Evolutionary conservation across 2,888 invertebrate genomes (phyloP).

Genomic region (Drosophila melanocephala): DNA sequence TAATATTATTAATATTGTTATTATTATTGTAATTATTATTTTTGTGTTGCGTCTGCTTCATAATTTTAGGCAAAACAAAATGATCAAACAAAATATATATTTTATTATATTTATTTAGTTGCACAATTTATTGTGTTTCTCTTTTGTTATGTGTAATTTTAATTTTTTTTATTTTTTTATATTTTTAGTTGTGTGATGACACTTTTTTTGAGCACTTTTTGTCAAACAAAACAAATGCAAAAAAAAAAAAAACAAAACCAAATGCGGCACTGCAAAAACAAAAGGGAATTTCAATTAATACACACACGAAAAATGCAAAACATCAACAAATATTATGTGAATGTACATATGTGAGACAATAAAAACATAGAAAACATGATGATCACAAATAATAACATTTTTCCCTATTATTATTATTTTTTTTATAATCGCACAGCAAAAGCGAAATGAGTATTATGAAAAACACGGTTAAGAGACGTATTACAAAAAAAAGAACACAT

Average conservation of each 20-base stretch:
- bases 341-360: slow-evolving; percentile 9
- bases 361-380: neutral
- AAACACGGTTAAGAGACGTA: slow-evolving; percentile 6
- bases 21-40: slow-evolving; percentile 60
- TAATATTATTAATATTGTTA: slow-evolving; percentile 66
- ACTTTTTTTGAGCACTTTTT: slow-evolving; percentile 34
- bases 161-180: slow-evolving; percentile 5
- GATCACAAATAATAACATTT: slow-evolving; percentile 10
- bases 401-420: neutral
- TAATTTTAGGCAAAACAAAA: slow-evolving; percentile 70
- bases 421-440: slow-evolving; percentile 9
- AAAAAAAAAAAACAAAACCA: slow-evolving; percentile 16
- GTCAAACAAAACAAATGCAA: slow-evolving; percentile 53
- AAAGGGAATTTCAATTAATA: slow-evolving; percentile 39
- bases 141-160: neutral
- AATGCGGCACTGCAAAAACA: slow-evolving; percentile 52
- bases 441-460: slow-evolving; percentile 1
- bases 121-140: slow-evolving; percentile 32
- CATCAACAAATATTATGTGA: slow-evolving; percentile 20
- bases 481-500: slow-evolving; percentile 12
- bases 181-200: slow-evolving; percentile 6
- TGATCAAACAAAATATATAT: slow-evolving; percentile 36
- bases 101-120: slow-evolving; percentile 11
- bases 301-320: slow-evolving; percentile 14
- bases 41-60: slow-evolving; percentile 81